Evolutionary conservation across 2,888 invertebrate species (phyloP).

Genomic region (Hymenopus coronatus): DNA sequence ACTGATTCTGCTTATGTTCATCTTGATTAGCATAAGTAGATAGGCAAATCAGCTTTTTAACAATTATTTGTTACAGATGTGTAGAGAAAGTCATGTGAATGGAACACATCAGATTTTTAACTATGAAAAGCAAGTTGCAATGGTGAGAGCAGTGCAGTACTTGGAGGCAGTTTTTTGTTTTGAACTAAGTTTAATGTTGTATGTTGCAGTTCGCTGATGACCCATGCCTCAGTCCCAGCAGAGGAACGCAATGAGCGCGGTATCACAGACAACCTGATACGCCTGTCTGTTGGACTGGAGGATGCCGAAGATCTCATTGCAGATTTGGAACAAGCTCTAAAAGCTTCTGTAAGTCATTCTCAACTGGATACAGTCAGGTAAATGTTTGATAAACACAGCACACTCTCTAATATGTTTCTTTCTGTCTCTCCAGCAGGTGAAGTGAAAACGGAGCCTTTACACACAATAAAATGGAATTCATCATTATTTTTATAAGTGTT

Average conservation of each 20-base stretch:
- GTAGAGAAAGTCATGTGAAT: too few species aligned
- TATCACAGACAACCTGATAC: conserved; percentile 79
- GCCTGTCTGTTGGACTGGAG: conserved; percentile 90
- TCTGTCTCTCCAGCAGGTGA: not conserved
- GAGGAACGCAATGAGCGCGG: conserved; percentile 69
- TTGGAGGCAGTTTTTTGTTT: too few species aligned
- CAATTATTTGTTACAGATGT: too few species aligned
- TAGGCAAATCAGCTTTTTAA: too few species aligned
- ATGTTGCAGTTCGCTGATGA: conserved; percentile 77
- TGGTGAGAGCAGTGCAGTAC: too few species aligned
- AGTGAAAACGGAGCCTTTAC: not conserved
- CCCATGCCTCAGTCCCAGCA: conserved; percentile 86
- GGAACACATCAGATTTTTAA: too few species aligned
- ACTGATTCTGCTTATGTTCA: too few species aligned
- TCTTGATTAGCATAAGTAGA: too few species aligned
- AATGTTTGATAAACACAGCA: not conserved
- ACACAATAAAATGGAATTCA: not conserved
- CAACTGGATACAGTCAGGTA: not conserved
- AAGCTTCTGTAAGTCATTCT: conserved; percentile 36
- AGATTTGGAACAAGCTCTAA: conserved; percentile 81
- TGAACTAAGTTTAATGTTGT: conserved; percentile 4
- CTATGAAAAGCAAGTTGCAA: too few species aligned
- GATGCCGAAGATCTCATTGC: conserved; percentile 77
- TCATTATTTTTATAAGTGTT: not conserved
- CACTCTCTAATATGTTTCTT: not conserved